Evolutionary conservation across 1,140 invertebrate genomes (phyloP), one percentile per base, ranked within the genome.

Genomic region (Archivesica marissinica): DNA sequence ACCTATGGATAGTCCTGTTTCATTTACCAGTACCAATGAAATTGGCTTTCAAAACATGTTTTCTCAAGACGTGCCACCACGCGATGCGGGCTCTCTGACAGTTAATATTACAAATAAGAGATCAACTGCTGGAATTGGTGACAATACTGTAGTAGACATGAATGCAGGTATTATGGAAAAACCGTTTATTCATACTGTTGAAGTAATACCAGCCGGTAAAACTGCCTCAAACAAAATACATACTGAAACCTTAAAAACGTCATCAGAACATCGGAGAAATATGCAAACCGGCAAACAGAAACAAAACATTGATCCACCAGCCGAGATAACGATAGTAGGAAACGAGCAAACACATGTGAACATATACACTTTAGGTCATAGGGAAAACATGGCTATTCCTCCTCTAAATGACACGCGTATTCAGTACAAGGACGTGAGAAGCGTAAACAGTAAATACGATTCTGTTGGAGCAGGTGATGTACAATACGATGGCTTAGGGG

Each of bases 21-120:
- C 61, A 23, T 81, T 81, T 52, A 81, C 61, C 20, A 81, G 50
- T 72, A 47, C 39, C 0, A 80, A 66, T 25, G 61, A 80, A 9
- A 20, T 68, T 33, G 59, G 59, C 17, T 81, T 81, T 38, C 23
- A 66, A 39, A 68, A 56, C 13, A 54, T 52, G 15, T 81, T 81
- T 52, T 66, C 77, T 1, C 77, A 41, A 47, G 41, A 38, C 17
- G 52, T 54, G n/a, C 30, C 52, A 35, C 13, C 50, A n/a, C n/a
- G n/a, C 13, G 74, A 56, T 2, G 15, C 74, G 33, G 35, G 7
- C 20, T 30, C 70, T 9, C 20, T 9, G 3, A 28, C 54, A 28
- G 25, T 9, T n/a, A 15, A 17, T 28, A 11, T 28, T 59, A 15
- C 25, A 20, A 59, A 59, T 28, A 54, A 54, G 15, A n/a, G 54